phyloP scores from a whole-genome alignment of 2,797 vertebrate genomes.

The Catamblyrhynchus diadema region DNA sequence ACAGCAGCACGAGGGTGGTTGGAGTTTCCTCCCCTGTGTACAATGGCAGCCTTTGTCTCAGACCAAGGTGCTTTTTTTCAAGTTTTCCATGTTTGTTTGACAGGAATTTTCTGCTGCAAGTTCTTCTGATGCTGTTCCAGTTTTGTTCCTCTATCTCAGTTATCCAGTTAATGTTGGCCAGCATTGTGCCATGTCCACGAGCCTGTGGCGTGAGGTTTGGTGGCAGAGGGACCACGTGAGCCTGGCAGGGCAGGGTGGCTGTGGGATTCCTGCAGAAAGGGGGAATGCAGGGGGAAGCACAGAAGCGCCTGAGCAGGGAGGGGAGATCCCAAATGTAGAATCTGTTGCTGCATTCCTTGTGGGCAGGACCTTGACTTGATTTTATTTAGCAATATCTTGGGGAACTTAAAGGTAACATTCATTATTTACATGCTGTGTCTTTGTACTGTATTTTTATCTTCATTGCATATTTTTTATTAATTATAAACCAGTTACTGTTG shows the following conservation, averaged over 20 bases:
- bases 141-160: background rate
- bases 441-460: background rate
- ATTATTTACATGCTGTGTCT: background rate
- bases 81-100: constrained; percentile 15
- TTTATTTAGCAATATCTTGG: background rate
- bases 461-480: background rate
- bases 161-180: background rate
- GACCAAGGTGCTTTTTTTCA: background rate
- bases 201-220: background rate
- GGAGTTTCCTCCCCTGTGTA: constrained; percentile 23
- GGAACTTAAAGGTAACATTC: background rate
- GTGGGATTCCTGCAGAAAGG: background rate
- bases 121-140: background rate
- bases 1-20: background rate
- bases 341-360: background rate
- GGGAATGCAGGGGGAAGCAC: background rate
- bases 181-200: background rate
- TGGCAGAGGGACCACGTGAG: background rate
- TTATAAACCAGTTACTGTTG: background rate
- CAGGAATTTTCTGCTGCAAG: background rate
- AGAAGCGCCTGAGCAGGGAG: background rate
- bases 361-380: background rate
- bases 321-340: background rate
- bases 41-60: constrained; percentile 45
- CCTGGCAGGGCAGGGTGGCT: background rate